Conservation (phyloP, 2,797 vertebrate species). For the Corythornis leucogaster region DNA sequence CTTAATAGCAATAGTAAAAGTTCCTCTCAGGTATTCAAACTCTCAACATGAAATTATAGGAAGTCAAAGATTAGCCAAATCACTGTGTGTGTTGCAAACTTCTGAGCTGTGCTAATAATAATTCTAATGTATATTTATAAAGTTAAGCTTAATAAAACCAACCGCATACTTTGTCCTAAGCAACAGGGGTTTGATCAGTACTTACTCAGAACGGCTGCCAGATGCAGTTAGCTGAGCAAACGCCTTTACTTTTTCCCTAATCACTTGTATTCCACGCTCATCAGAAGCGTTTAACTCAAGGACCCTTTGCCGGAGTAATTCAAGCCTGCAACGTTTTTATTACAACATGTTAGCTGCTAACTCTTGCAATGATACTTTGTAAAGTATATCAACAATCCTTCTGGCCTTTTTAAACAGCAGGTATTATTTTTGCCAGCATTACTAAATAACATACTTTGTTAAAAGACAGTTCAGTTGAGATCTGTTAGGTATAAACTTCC, state of each 20-base stretch:
- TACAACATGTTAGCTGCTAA: neutral
- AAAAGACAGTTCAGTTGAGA: neutral
- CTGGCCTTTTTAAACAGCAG: neutral
- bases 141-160: neutral
- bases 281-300: conserved; percentile 97
- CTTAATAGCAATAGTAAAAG: neutral
- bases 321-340: conserved; percentile 81
- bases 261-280: conserved; percentile 95
- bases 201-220: conserved; percentile 92
- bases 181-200: neutral
- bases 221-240: conserved; percentile 94
- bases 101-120: neutral
- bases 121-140: neutral
- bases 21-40: neutral
- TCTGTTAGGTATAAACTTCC: neutral
- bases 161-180: neutral
- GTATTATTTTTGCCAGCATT: conserved; percentile 6
- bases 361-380: neutral
- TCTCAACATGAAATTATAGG: neutral
- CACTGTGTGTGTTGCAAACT: neutral
- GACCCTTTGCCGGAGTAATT: conserved; percentile 91
- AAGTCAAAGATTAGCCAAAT: neutral
- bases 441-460: neutral
- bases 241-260: conserved; percentile 94
- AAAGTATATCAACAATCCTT: neutral